Conservation (phyloP, 2,113 vertebrate species). For the Pagrus major region DNA sequence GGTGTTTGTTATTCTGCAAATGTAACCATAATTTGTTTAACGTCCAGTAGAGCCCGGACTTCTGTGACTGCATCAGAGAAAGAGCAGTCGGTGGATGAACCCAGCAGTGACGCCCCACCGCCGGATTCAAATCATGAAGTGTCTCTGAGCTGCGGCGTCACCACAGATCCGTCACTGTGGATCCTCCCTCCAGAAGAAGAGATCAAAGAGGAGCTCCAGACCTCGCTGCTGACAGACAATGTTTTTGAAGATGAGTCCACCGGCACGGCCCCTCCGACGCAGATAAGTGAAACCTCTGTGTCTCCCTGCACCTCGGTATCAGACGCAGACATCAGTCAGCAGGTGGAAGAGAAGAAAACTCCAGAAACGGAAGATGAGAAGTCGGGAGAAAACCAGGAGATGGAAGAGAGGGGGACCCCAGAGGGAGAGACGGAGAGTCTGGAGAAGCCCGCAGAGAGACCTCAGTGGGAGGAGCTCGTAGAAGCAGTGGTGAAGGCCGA, state of each 20-base stretch:
- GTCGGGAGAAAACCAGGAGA: conserved; percentile 20
- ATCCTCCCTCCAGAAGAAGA: conserved; percentile 52
- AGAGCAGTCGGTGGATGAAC: conserved; percentile 66
- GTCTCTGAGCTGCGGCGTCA: conserved; percentile 77
- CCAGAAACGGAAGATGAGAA: conserved; percentile 20
- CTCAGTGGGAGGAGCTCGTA: conserved; percentile 84
- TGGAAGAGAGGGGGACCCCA: conserved; percentile 45
- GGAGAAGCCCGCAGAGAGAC: conserved; percentile 50
- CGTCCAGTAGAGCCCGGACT: conserved; percentile 47
- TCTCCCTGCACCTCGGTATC: conserved; percentile 31
- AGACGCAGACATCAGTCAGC: conserved; percentile 46
- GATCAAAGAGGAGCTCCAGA: conserved; percentile 36
- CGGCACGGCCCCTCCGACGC: neutral
- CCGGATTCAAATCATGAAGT: conserved; percentile 67
- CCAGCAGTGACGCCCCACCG: neutral
- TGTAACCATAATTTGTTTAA: neutral
- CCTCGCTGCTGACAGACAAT: conserved; percentile 12
- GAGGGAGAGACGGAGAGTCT: conserved; percentile 52
- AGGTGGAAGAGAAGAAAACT: conserved; percentile 42
- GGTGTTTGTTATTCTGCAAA: neutral
- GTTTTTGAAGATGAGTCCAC: conserved; percentile 32
- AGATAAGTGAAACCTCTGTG: conserved; percentile 22
- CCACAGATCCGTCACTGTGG: conserved; percentile 80
- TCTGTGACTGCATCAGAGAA: conserved; percentile 36
- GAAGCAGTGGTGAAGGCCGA: conserved; percentile 87